Conservation (phyloP, 2,113 vertebrate genomes). For the Phalacrocorax carbo region DNA sequence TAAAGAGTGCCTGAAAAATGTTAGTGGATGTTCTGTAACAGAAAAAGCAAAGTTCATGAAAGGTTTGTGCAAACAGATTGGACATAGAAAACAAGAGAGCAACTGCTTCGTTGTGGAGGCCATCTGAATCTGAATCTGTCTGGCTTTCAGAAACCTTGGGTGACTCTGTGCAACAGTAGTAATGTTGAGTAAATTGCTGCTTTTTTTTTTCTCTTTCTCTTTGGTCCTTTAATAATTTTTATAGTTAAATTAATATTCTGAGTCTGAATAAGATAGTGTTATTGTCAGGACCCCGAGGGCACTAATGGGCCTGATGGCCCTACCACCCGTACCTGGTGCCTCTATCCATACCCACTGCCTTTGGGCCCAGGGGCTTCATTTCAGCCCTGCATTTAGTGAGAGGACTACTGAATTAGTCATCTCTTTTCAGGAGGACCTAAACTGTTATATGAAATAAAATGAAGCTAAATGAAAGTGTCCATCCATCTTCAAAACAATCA, state of each 20-base stretch:
- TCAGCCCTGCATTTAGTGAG: background rate
- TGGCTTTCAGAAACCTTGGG: background rate
- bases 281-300: background rate
- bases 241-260: background rate
- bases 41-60: slow-evolving; percentile 2
- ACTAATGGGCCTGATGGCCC: background rate
- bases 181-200: background rate
- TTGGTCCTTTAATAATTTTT: background rate
- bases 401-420: background rate
- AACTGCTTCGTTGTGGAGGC: background rate
- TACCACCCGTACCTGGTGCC: background rate
- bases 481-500: background rate
- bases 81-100: background rate
- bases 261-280: background rate
- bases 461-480: background rate
- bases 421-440: background rate
- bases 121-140: background rate
- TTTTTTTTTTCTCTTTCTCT: background rate
- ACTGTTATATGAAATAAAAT: background rate
- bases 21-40: background rate
- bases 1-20: background rate
- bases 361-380: background rate
- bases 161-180: background rate
- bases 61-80: background rate
- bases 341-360: background rate